Evolutionary conservation across 2,797 vertebrate species (phyloP).

Genomic region (Podargus strigoides): DNA sequence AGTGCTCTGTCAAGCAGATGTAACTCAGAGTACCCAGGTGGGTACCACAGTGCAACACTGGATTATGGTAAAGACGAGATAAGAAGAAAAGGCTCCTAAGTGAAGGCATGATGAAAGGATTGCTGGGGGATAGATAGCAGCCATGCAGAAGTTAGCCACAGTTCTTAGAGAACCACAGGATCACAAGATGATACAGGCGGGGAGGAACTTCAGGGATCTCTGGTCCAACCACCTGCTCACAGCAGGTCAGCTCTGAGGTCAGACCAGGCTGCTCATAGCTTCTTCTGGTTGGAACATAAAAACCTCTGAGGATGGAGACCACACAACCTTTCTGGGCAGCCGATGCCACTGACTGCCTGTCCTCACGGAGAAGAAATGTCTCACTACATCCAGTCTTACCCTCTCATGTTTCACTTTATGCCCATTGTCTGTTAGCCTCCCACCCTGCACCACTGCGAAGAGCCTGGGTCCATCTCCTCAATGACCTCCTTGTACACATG

Average conservation of each 20-base stretch:
- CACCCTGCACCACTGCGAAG: background rate
- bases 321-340: background rate
- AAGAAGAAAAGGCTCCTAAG: background rate
- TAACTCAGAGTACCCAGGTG: background rate
- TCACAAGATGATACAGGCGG: background rate
- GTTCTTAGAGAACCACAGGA: background rate
- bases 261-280: background rate
- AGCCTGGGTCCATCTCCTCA: background rate
- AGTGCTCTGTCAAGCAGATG: background rate
- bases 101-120: background rate
- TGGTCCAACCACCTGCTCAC: background rate
- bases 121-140: background rate
- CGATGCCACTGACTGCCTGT: background rate
- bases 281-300: background rate
- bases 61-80: background rate
- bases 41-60: background rate
- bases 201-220: background rate
- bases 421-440: background rate
- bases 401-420: background rate
- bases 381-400: background rate
- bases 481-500: background rate
- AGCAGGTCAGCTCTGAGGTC: background rate
- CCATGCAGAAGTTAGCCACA: background rate
- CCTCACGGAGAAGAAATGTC: background rate
- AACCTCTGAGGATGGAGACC: background rate